These are phyloP conservation scores for Novumbra hubbsi DNA, from an alignment of 2,797 vertebrate species.

Conservation along the genomic window DNA sequence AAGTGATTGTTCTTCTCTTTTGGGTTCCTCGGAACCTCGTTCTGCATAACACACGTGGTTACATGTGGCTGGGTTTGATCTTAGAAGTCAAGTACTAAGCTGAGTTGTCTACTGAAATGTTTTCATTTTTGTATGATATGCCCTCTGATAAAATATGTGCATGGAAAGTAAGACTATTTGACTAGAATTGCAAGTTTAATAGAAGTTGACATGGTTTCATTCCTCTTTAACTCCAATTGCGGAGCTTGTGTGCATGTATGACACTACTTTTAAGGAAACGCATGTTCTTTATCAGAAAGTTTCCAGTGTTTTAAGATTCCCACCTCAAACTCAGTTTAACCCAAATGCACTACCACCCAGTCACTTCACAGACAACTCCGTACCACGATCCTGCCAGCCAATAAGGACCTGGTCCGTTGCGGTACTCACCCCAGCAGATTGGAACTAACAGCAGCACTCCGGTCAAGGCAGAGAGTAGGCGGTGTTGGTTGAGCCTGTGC, in stretches of 20 bases:
- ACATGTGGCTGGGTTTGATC: neutral
- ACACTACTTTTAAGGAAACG: neutral
- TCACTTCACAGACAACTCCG: neutral
- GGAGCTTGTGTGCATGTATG: neutral
- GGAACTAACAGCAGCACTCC: slow-evolving; percentile 41
- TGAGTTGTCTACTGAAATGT: neutral
- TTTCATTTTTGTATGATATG: too few relatives aligned
- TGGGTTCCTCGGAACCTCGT: neutral
- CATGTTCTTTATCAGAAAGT: neutral
- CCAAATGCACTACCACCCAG: neutral
- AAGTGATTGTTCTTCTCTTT: slow-evolving; percentile 30
- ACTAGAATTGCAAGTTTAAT: neutral
- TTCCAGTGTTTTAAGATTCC: neutral
- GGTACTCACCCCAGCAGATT: slow-evolving; percentile 50
- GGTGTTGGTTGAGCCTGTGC: slow-evolving; percentile 41
- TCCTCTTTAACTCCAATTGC: neutral
- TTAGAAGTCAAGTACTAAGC: neutral
- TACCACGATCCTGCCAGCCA: neutral
- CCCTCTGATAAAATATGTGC: neutral
- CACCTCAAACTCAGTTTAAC: neutral
- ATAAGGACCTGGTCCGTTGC: neutral
- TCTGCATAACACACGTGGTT: neutral
- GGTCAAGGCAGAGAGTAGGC: slow-evolving; percentile 42
- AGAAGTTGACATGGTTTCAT: neutral
- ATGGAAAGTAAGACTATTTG: neutral